Percentiles rank a stretch among this genome's conserved stretches.
Evolutionary conservation across 2,113 vertebrate genomes (phyloP).

Genomic region (Colaptes auratus): DNA sequence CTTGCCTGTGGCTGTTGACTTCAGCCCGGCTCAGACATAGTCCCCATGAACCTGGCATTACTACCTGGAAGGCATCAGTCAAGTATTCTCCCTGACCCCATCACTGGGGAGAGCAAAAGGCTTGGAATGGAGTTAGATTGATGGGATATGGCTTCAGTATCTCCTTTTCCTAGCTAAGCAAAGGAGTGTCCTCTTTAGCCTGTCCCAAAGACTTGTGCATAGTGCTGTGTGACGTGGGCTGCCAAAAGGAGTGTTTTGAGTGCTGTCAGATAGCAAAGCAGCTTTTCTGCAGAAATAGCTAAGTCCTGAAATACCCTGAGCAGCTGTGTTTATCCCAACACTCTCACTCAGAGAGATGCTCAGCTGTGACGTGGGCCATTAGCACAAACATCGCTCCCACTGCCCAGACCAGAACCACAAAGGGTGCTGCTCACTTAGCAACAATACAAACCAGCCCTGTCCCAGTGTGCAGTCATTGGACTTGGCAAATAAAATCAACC

Average conservation of each 20-base stretch:
- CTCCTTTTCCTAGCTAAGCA: neutral
- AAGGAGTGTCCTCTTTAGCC: neutral
- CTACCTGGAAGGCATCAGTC: neutral
- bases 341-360: neutral
- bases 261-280: neutral
- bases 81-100: neutral
- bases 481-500: neutral
- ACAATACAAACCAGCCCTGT: neutral
- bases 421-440: neutral
- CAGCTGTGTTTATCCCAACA: constrained; percentile 2
- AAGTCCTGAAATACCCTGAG: constrained; percentile 4
- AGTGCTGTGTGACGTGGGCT: neutral
- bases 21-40: neutral
- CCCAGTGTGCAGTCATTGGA: fast-evolving
- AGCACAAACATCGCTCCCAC: neutral
- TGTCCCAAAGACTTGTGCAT: fast-evolving
- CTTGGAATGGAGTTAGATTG: neutral
- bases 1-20: neutral
- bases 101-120: neutral
- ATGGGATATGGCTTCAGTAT: neutral
- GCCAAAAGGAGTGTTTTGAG: neutral
- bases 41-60: neutral
- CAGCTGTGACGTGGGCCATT: neutral
- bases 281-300: constrained; percentile 32
- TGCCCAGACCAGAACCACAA: neutral